Base-by-base conservation (phyloP, 1,140 invertebrate genomes). In the Diabrotica virgifera region DNA sequence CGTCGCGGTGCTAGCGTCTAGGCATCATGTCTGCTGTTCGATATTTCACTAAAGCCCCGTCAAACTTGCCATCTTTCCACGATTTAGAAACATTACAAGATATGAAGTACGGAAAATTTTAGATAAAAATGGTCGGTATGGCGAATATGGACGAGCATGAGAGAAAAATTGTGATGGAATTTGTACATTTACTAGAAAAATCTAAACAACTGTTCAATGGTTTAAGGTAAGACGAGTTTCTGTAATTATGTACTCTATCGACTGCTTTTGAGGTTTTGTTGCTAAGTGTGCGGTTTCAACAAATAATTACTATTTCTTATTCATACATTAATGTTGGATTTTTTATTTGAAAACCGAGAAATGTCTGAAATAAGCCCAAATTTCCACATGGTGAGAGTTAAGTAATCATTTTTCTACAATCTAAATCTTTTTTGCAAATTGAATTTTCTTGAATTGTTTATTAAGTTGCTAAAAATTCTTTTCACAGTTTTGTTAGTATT, bases 201-300 rank as follows among this genome's bases (percentile, higher is more conserved):
- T 97, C 95, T 40, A 98, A 97, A 82, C 95, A 97, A 81, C 85
- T 98, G 59, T 98, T 98, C 81, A 98, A 98, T 82, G 95, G 95
- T 67, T 83, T 98, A 71, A 89, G 93, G 93, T 95, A 80, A 79
- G 77, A 65, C 14, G 14, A 50, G 38, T 59, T 59, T 50, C 40
- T 10, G 8, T 46, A 46, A 46, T 46, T 46, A 46, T 46, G n/a
- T 46, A 10, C 24, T 24, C 24, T 24, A 24, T 24, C 24, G 24
- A 24, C 24, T 24, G 24, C 4, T 24, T 24, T 24, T 1, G 24
- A 24, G 24, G 24, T 24, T 24, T 24, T 24, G 24, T 24, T 24
- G 24, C 24, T 24, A 24, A 24, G 24, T 24, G 24, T 24, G 24
- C 24, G 24, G 24, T 24, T 24, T 24, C 24, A 24, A 24, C 24